Conservation (phyloP, 37 sponge, comb jelly and placozoan species). For the Spongilla lacustris region DNA sequence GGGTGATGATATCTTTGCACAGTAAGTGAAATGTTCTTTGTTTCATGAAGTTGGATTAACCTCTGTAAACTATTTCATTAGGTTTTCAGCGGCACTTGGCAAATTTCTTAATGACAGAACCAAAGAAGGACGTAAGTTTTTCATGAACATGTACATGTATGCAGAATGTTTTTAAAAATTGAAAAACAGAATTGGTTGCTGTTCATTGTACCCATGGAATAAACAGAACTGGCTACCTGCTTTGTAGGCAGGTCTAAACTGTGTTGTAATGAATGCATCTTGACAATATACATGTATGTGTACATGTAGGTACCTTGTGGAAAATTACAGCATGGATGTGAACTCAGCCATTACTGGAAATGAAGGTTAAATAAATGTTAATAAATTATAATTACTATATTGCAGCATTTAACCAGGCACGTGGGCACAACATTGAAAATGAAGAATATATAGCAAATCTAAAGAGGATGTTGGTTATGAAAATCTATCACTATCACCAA, state of each 20-base stretch:
- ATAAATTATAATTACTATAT: not conserved
- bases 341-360: constrained; percentile 60
- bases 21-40: constrained; percentile 10
- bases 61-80: not conserved
- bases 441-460: constrained; percentile 75
- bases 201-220: constrained; percentile 94
- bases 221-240: constrained; percentile 90
- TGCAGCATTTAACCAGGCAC: constrained; percentile 60
- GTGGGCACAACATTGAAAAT: constrained; percentile 77
- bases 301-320: constrained; percentile 49
- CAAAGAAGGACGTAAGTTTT: not conserved
- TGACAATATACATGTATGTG: not conserved
- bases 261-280: not conserved
- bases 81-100: not conserved
- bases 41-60: too few species aligned
- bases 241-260: constrained; percentile 55
- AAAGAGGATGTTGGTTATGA: constrained; percentile 41
- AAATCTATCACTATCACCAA: not conserved
- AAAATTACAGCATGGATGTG: constrained; percentile 23
- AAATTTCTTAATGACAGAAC: not conserved
- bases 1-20: constrained; percentile 55
- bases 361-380: not conserved
- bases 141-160: too few species aligned
- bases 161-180: too few species aligned
- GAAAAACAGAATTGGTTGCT: constrained; percentile 56